A percentile compares a stretch with the other conserved stretches of the same genome.
Evolutionary conservation across 2,797 vertebrate genomes (phyloP).

Genomic region (Urophycis tenuis): DNA sequence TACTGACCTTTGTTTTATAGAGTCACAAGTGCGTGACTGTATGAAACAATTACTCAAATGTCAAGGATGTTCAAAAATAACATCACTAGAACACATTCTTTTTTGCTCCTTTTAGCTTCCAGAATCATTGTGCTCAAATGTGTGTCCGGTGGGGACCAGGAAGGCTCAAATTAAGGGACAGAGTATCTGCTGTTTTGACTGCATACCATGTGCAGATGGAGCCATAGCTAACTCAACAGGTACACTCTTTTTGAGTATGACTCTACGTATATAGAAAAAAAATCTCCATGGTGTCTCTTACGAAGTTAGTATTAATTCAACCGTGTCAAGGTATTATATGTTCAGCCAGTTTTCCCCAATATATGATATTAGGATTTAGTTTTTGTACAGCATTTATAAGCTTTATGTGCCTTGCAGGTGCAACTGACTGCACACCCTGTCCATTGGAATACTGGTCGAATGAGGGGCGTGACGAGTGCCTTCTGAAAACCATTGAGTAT

Average conservation of each 20-base stretch:
- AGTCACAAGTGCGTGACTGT: too few relatives aligned
- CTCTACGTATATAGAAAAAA: not conserved
- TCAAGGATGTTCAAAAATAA: not conserved
- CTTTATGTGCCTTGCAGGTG: conserved; percentile 43
- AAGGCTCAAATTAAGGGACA: conserved; percentile 64
- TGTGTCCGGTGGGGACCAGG: conserved; percentile 61
- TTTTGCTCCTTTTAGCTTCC: conserved; percentile 52
- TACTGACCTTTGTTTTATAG: not conserved
- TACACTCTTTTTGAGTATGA: conserved; percentile 21
- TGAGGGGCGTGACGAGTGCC: conserved; percentile 54
- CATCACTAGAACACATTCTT: not conserved
- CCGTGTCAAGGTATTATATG: not conserved
- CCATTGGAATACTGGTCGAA: conserved; percentile 67
- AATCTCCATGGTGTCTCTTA: not conserved
- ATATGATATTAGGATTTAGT: not conserved
- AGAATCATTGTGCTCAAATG: conserved; percentile 56
- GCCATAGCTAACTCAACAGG: conserved; percentile 66
- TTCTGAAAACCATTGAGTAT: conserved; percentile 66
- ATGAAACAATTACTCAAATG: not conserved
- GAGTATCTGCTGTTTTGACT: conserved; percentile 68
- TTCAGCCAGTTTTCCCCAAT: not conserved
- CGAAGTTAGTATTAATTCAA: not conserved
- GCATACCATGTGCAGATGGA: conserved; percentile 68
- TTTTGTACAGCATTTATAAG: not conserved
- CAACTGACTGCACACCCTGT: conserved; percentile 63